Evolutionary conservation across 2,797 vertebrate species (phyloP).

Genomic region (Gambelia wislizenii): DNA sequence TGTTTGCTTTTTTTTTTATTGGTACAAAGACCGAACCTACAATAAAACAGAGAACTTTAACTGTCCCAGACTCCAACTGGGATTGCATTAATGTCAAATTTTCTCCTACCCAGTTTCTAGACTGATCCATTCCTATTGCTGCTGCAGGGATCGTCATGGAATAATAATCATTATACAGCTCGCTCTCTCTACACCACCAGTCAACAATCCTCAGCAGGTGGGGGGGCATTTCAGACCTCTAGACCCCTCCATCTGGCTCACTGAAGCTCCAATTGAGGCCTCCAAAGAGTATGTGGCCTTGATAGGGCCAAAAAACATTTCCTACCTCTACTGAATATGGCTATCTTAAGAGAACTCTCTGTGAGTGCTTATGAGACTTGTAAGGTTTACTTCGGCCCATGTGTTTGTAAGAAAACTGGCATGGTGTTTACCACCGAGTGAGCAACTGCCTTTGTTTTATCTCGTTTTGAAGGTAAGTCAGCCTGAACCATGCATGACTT

Average conservation of each 20-base stretch:
- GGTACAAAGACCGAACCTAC: not conserved
- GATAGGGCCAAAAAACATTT: not conserved
- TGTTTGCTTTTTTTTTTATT: not conserved
- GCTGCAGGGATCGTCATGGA: not conserved
- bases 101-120: too few species aligned
- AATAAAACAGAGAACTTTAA: not conserved
- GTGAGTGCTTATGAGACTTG: not conserved
- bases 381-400: too few species aligned
- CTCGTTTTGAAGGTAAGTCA: constrained; percentile 5
- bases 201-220: too few species aligned
- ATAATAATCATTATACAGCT: not conserved
- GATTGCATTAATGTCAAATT: too few species aligned
- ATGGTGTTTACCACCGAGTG: not conserved
- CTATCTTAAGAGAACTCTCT: not conserved
- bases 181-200: not conserved
- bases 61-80: too few species aligned
- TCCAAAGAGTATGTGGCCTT: not conserved
- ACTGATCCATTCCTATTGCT: not conserved
- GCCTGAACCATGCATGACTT: not conserved
- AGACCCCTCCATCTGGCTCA: not conserved
- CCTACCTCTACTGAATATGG: not conserved
- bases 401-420: not conserved
- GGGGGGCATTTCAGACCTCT: not conserved
- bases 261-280: not conserved
- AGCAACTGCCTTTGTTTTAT: not conserved